Conservation (phyloP, 2,888 invertebrate species). For the Ichneumon xanthorius region DNA sequence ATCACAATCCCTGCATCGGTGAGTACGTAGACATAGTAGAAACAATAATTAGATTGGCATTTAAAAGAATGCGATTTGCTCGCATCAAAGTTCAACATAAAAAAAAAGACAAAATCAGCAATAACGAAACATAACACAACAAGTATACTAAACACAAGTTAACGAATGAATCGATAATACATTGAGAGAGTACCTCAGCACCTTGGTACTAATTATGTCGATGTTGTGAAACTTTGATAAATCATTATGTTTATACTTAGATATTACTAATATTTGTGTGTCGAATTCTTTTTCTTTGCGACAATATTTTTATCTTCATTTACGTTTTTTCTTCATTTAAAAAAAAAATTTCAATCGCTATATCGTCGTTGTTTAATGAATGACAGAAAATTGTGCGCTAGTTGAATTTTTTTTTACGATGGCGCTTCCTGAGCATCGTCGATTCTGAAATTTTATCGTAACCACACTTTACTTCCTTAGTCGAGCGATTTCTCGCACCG, state of each 20-base stretch:
- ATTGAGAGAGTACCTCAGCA: conserved; percentile 60
- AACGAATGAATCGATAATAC: conserved; percentile 50
- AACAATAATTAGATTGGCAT: not conserved
- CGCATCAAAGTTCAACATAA: not conserved
- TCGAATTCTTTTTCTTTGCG: conserved; percentile 33
- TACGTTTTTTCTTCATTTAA: conserved; percentile 2
- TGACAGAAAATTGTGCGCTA: conserved; percentile 12
- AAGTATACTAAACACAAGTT: conserved; percentile 48
- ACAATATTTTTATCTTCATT: conserved; percentile 27
- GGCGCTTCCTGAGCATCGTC: conserved; percentile 29
- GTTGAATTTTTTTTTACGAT: conserved; percentile 4
- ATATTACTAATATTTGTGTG: conserved; percentile 54
- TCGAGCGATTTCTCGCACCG: not conserved
- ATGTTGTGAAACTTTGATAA: conserved; percentile 68
- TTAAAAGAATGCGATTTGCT: conserved; percentile 12
- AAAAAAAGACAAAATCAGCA: not conserved
- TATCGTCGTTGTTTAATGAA: conserved; percentile 18
- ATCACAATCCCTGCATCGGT: conserved; percentile 98
- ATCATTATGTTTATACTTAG: conserved; percentile 45
- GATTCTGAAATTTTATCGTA: conserved; percentile 27
- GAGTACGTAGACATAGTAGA: conserved; percentile 86
- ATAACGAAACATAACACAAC: conserved; percentile 47
- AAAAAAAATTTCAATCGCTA: conserved; percentile 9
- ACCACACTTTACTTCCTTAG: not conserved
- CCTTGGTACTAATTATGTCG: conserved; percentile 65